A percentile compares a stretch with the other conserved stretches of the same genome.
Conservation (phyloP, 2,888 invertebrate genomes). For the Elaeidobius kamerunicus region DNA sequence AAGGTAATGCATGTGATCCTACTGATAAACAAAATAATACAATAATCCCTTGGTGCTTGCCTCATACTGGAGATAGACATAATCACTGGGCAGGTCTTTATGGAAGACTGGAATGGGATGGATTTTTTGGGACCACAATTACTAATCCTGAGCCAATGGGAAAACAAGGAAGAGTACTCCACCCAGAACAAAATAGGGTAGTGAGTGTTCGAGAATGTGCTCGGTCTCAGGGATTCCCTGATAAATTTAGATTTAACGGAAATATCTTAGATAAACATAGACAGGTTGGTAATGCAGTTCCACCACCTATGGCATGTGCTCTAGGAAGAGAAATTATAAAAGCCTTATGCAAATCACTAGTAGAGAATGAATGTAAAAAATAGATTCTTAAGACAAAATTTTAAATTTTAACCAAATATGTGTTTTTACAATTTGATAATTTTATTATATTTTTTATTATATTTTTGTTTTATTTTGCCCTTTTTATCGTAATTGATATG, state of each 20-base stretch:
- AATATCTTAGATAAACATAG: slow-evolving; percentile 73
- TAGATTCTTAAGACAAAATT: too few species aligned
- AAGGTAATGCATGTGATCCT: slow-evolving; percentile 63
- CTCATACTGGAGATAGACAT: slow-evolving; percentile 82
- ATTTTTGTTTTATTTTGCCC: too few species aligned
- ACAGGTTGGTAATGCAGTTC: slow-evolving; percentile 87
- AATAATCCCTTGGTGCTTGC: slow-evolving; percentile 84
- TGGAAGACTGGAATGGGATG: slow-evolving; percentile 77
- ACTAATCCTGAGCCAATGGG: slow-evolving; percentile 90
- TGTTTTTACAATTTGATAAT: too few species aligned
- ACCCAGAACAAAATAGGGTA: slow-evolving; percentile 75
- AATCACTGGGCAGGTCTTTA: slow-evolving; percentile 87
- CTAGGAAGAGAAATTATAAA: slow-evolving; percentile 71
- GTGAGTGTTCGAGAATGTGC: slow-evolving; percentile 88
- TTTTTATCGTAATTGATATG: too few species aligned
- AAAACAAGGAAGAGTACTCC: slow-evolving; percentile 82
- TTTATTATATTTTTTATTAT: too few species aligned
- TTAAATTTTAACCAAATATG: too few species aligned
- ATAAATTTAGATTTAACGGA: slow-evolving; percentile 73
- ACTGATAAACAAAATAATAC: slow-evolving; percentile 77
- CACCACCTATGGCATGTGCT: slow-evolving; percentile 75
- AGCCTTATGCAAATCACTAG: slow-evolving; percentile 41
- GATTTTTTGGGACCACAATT: slow-evolving; percentile 80
- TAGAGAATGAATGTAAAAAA: too few species aligned
- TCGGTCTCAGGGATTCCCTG: slow-evolving; percentile 80